phyloP scores from a whole-genome alignment of 1,140 invertebrate species.

The Camponotus vicinus region DNA sequence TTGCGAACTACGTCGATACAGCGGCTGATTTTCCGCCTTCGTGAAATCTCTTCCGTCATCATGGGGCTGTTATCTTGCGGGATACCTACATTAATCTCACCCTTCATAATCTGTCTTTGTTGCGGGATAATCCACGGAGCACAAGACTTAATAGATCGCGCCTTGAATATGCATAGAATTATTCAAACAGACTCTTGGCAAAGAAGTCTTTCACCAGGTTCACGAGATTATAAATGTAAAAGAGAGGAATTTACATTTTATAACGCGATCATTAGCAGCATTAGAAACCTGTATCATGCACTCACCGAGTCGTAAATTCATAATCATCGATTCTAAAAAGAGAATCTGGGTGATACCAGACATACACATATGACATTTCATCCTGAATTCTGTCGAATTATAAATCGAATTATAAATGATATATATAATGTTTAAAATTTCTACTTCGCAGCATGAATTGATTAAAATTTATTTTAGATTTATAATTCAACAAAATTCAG shows the following conservation, averaged over 20 bases:
- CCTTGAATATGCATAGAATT: slow-evolving; percentile 43
- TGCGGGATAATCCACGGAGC: background rate
- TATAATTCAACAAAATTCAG: background rate
- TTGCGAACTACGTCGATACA: background rate
- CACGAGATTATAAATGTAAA: background rate
- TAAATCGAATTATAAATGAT: background rate
- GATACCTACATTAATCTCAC: background rate
- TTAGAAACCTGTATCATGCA: background rate
- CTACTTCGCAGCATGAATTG: background rate
- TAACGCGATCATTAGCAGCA: background rate
- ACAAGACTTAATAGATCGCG: background rate
- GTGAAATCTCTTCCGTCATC: background rate
- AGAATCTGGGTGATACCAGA: background rate
- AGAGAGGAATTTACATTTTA: background rate
- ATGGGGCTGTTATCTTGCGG: background rate
- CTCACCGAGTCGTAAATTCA: background rate
- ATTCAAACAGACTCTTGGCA: background rate
- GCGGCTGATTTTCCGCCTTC: background rate
- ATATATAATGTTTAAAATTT: background rate
- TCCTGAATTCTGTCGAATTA: no score
- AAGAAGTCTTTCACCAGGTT: background rate
- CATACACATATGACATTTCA: no score
- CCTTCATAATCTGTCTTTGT: slow-evolving; percentile 22
- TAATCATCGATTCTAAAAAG: background rate
- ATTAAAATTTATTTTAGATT: background rate